phyloP scores from a whole-genome alignment of 2,888 invertebrate species.

The Sthenelais limicola region DNA sequence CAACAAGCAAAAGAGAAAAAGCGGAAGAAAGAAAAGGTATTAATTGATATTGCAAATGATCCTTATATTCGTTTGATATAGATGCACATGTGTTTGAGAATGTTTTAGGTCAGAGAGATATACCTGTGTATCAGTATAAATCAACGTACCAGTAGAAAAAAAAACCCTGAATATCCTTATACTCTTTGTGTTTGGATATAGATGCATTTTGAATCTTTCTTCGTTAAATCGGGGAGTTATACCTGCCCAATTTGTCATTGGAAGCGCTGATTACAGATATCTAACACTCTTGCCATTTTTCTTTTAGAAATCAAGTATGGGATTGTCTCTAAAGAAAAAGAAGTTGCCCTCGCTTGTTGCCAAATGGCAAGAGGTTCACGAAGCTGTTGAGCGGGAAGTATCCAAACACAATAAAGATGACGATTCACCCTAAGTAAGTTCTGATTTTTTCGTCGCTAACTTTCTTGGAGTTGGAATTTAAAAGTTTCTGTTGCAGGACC shows the following conservation, averaged over 20 bases:
- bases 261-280: too few species aligned
- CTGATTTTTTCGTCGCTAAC: too few species aligned
- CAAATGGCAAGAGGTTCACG: slow-evolving; percentile 82
- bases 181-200: not conserved
- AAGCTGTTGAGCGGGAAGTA: slow-evolving; percentile 70
- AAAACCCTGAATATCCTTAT: not conserved
- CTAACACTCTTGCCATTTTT: not conserved
- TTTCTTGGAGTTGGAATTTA: too few species aligned
- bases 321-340: slow-evolving; percentile 80
- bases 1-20: slow-evolving; percentile 49
- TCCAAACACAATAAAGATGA: slow-evolving; percentile 30
- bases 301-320: slow-evolving; percentile 61
- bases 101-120: too few species aligned
- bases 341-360: slow-evolving; percentile 80
- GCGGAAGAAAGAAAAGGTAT: slow-evolving; percentile 60
- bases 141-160: not conserved
- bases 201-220: too few species aligned
- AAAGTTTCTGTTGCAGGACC: too few species aligned
- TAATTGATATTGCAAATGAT: too few species aligned
- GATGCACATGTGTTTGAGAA: too few species aligned
- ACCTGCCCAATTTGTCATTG: too few species aligned
- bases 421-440: slow-evolving; percentile 26
- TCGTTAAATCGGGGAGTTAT: too few species aligned
- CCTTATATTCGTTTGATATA: too few species aligned
- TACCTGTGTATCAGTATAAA: too few species aligned